A percentile compares a stretch with the other conserved stretches of the same genome.
phyloP scores from a whole-genome alignment of 2,113 vertebrate genomes.

The Sapayoa aenigma region DNA sequence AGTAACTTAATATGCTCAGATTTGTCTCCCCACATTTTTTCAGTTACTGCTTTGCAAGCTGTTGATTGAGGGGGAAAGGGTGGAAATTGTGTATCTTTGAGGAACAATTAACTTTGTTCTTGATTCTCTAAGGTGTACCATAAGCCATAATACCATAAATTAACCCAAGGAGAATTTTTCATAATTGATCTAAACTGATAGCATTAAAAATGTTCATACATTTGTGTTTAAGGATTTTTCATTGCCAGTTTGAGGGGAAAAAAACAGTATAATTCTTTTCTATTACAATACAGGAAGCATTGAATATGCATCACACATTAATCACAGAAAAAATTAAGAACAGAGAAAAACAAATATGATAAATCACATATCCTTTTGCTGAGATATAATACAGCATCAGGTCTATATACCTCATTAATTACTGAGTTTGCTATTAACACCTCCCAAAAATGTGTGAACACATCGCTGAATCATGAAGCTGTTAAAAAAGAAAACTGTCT shows the following conservation, averaged over 20 bases:
- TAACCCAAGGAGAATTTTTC: slow-evolving; percentile 18
- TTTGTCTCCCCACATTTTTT: neutral
- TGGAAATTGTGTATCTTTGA: slow-evolving; percentile 19
- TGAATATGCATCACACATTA: slow-evolving; percentile 13
- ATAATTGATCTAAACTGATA: neutral
- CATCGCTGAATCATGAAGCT: neutral
- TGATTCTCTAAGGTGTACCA: neutral
- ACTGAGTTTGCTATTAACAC: neutral
- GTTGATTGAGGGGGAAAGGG: slow-evolving; percentile 5
- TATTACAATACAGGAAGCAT: neutral
- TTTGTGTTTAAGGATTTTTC: neutral
- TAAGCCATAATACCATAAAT: slow-evolving; percentile 22
- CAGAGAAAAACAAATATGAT: slow-evolving; percentile 24
- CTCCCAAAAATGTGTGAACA: neutral
- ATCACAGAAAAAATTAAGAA: slow-evolving; percentile 26
- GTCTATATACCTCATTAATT: neutral
- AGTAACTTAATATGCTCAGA: neutral
- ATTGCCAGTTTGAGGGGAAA: neutral
- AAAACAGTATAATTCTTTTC: neutral
- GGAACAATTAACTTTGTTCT: slow-evolving; percentile 37
- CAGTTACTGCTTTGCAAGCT: slow-evolving; percentile 4
- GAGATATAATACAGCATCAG: neutral
- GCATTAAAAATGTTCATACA: neutral
- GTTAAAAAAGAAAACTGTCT: neutral
- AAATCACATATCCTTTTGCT: slow-evolving; percentile 9